Conservation (phyloP, 2,888 invertebrate species). For the Galeopsomyia nigrocyanea region DNA sequence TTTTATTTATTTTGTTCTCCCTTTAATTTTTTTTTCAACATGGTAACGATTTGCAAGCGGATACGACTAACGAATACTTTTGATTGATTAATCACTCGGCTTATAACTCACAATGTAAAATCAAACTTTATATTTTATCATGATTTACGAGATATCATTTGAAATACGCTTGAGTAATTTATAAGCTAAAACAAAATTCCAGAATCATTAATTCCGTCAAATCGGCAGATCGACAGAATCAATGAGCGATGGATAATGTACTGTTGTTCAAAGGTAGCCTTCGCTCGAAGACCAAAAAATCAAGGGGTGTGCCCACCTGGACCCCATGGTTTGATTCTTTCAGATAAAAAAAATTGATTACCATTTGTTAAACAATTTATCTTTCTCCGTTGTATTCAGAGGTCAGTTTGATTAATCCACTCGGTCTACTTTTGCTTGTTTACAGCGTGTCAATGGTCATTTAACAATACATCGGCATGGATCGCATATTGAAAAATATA, state of each 20-base stretch:
- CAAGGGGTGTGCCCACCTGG: constrained; percentile 4
- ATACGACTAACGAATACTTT: too few species aligned
- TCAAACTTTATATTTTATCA: too few species aligned
- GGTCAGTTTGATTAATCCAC: constrained; percentile 56
- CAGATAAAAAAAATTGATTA: constrained; percentile 6
- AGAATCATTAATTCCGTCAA: constrained; percentile 8
- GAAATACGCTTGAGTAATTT: too few species aligned
- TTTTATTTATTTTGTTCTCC: too few species aligned
- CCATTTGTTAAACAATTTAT: constrained; percentile 9
- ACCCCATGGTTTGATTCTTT: constrained; percentile 19
- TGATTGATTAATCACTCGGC: too few species aligned
- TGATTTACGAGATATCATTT: too few species aligned
- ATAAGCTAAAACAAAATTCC: neutral
- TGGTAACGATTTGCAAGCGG: too few species aligned
- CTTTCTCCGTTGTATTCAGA: constrained; percentile 41
- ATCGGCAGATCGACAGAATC: constrained; percentile 26
- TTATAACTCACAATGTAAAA: too few species aligned
- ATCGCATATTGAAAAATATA: constrained; percentile 20
- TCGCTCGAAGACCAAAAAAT: constrained; percentile 16
- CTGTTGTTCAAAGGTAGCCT: constrained; percentile 23
- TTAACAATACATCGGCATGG: constrained; percentile 17
- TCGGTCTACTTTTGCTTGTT: constrained; percentile 60
- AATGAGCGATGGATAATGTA: constrained; percentile 21
- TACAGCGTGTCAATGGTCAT: constrained; percentile 54
- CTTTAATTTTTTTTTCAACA: too few species aligned